A percentile compares a stretch with the other conserved stretches of the same genome.
phyloP scores from a whole-genome alignment of 2,113 vertebrate species.

The Struthidea cinerea region DNA sequence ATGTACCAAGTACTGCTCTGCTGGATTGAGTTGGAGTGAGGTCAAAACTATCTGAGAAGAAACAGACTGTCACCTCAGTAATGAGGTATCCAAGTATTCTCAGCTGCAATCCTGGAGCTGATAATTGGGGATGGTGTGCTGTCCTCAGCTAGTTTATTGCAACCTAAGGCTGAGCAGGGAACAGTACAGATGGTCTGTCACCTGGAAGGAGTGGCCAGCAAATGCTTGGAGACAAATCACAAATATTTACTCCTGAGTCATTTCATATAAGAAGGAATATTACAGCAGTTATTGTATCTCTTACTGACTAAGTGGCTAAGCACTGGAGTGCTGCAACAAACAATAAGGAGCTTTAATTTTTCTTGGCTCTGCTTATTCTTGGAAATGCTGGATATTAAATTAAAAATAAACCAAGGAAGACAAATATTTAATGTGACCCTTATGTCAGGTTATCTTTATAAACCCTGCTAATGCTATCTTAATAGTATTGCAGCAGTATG shows the following conservation, averaged over 20 bases:
- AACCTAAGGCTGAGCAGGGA: not conserved
- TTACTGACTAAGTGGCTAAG: not conserved
- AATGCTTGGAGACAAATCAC: not conserved
- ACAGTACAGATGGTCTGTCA: not conserved
- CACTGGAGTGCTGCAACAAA: not conserved
- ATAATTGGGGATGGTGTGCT: not conserved
- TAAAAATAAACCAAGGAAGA: not conserved
- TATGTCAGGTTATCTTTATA: constrained; percentile 5
- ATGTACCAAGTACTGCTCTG: not conserved
- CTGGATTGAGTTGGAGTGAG: not conserved
- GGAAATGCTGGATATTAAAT: not conserved
- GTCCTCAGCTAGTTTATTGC: not conserved
- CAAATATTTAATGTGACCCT: not conserved
- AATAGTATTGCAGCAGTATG: constrained; percentile 10
- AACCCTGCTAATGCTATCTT: not conserved
- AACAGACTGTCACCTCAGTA: not conserved
- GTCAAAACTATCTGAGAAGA: not conserved
- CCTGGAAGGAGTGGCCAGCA: not conserved
- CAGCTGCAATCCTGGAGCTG: not conserved
- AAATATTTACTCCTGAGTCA: not conserved
- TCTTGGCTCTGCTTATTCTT: not conserved
- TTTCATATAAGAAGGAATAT: not conserved
- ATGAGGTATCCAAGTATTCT: not conserved
- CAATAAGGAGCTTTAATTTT: not conserved
- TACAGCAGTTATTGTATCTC: not conserved